Evolutionary conservation across 1,140 invertebrate genomes (phyloP).

Genomic region (Helicoverpa zea): DNA sequence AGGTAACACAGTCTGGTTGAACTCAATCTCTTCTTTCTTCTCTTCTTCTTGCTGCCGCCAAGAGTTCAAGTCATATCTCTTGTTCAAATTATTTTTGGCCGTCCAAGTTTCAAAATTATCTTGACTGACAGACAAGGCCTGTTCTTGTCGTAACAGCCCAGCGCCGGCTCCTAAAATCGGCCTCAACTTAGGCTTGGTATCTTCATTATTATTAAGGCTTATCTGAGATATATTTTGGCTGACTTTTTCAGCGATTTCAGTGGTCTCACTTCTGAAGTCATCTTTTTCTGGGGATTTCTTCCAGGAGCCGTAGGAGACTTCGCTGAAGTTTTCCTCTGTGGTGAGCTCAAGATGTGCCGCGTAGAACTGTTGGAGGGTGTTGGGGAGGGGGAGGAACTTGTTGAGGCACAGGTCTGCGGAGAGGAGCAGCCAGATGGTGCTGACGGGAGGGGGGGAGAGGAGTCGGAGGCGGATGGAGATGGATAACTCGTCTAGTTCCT

Average conservation of each 20-base stretch:
- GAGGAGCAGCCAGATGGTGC: slow-evolving; percentile 79
- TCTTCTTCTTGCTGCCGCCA: slow-evolving; percentile 77
- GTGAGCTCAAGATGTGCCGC: slow-evolving; percentile 77
- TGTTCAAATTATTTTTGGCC: slow-evolving; percentile 69
- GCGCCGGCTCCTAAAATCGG: slow-evolving; percentile 81
- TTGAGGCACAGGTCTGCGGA: slow-evolving; percentile 80
- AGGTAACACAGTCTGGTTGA: slow-evolving; percentile 71
- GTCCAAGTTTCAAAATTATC: slow-evolving; percentile 76
- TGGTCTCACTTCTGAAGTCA: slow-evolving; percentile 55
- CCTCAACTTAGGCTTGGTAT: slow-evolving; percentile 77
- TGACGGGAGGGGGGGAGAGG: slow-evolving; percentile 73
- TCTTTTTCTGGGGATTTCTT: slow-evolving; percentile 74
- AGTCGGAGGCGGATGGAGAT: slow-evolving; percentile 77
- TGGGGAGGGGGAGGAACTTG: slow-evolving; percentile 81
- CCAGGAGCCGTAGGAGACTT: slow-evolving; percentile 82
- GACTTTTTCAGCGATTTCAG: slow-evolving; percentile 59
- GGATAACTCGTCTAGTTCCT: slow-evolving; percentile 79
- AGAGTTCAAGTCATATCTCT: slow-evolving; percentile 79
- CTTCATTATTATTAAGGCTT: slow-evolving; percentile 73
- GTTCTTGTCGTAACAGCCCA: slow-evolving; percentile 74
- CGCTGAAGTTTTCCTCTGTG: slow-evolving; percentile 75
- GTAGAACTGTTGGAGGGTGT: slow-evolving; percentile 81
- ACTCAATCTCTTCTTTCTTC: slow-evolving; percentile 70
- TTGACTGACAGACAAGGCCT: slow-evolving; percentile 62
- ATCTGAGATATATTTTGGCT: slow-evolving; percentile 72